Evolutionary conservation across 2,797 vertebrate genomes (phyloP), one percentile per base, ranked within the genome.

Genomic region (Steatocranus sp.): DNA sequence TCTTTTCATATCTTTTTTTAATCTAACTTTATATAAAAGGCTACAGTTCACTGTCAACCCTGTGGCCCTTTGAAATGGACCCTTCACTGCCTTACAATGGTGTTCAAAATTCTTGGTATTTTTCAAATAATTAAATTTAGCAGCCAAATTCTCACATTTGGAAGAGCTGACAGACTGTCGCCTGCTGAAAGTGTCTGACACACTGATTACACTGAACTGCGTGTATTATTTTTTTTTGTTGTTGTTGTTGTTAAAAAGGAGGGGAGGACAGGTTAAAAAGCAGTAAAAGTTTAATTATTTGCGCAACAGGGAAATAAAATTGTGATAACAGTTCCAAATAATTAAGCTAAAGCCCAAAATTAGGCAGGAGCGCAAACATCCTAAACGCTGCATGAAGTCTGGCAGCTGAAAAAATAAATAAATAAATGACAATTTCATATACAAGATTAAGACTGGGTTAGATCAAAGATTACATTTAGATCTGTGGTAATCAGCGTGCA

Each of bases 311-410:
- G 43, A 82, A 70, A 77, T 79, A 75, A 76, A 49, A 81, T 30
- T 10, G 84, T 75, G 78, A 70, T 46, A 18, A 27, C 3, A 8
- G 73, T 80, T 36, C 87, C 78, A 79, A 76, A 63, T 79, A 77
- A 86, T 87, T 76, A 85, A 30, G 58, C 68, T 53, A 58, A 6
- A 68, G 56, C 61, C 1, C 14, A 75, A 81, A 86, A 80, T 83
- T 73, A 86, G 77, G 51, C 25, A 49, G 58, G 75, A 83, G 76
- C 49, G 58, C 61, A 86, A 81, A 78, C 86, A 77, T 90, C 54
- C 38, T 81, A 49, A 76, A 86, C 63, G 78, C 46, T 85, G 83
- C 87, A 81, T 61, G 75, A 58, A 80, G 81, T 81, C 89, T 78
- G 53, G 84, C 56, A 34, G 82, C 27, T 58, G 25, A n/a, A 76